Evolutionary conservation across 1,140 invertebrate species (phyloP).

Genomic region (Bombus consobrinus): DNA sequence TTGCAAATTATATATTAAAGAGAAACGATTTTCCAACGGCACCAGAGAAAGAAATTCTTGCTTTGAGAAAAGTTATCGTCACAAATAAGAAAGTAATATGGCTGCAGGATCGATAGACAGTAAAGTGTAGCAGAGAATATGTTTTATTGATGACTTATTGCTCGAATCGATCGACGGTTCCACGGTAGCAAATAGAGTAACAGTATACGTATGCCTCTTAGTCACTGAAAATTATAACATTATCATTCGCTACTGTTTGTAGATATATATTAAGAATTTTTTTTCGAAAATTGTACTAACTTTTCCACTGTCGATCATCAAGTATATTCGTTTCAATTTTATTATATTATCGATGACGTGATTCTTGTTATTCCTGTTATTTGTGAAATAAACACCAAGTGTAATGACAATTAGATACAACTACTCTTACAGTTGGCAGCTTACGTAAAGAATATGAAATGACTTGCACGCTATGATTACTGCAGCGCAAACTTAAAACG

Average conservation of each 20-base stretch:
- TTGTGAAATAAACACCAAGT: background rate
- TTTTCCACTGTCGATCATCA: too few relatives aligned
- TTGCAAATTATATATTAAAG: conserved; percentile 12
- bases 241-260: background rate
- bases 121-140: conserved; percentile 41
- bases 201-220: conserved; percentile 10
- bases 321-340: too few relatives aligned
- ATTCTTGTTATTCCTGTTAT: background rate
- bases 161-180: conserved; percentile 53
- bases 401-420: conserved; percentile 36
- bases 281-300: background rate
- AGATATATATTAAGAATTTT: background rate
- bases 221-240: conserved; percentile 37
- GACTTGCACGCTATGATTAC: conserved; percentile 41
- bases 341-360: background rate
- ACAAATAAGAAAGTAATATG: conserved; percentile 33
- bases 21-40: background rate
- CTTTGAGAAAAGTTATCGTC: background rate
- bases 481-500: conserved; percentile 24
- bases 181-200: conserved; percentile 38
- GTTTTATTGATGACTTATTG: conserved; percentile 65
- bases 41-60: background rate
- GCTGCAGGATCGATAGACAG: conserved; percentile 31
- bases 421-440: background rate
- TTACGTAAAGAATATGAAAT: conserved; percentile 45